These are phyloP conservation scores for Andrena cerasifolii DNA, from an alignment of 1,140 invertebrate species.

Conservation along the genomic window DNA sequence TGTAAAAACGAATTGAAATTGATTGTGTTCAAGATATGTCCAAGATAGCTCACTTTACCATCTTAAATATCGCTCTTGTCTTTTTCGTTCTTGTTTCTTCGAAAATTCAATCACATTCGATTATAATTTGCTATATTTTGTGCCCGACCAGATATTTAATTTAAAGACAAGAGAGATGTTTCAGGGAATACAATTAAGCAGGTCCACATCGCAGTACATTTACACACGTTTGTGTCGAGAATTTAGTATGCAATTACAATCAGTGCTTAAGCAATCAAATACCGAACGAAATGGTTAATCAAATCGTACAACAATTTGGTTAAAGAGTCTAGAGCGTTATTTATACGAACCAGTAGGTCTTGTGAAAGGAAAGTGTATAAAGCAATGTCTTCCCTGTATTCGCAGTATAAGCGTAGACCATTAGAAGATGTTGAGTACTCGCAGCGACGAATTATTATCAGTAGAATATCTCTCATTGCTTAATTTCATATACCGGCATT, in stretches of 20 bases:
- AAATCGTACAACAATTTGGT: slow-evolving; percentile 53
- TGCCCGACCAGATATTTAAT: neutral
- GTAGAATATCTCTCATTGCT: neutral
- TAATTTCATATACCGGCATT: neutral
- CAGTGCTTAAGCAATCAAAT: slow-evolving; percentile 61
- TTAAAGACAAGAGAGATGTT: slow-evolving; percentile 46
- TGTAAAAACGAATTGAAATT: slow-evolving; percentile 5
- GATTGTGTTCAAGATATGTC: slow-evolving; percentile 42
- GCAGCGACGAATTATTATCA: too few species aligned
- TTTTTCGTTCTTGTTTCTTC: neutral
- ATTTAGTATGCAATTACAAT: slow-evolving; percentile 48
- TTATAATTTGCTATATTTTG: too few species aligned
- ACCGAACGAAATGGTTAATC: slow-evolving; percentile 59
- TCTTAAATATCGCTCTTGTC: slow-evolving; percentile 44
- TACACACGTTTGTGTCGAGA: slow-evolving; percentile 8
- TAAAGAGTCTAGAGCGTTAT: slow-evolving; percentile 9
- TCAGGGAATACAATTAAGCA: slow-evolving; percentile 38
- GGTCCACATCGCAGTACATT: neutral
- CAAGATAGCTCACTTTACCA: slow-evolving; percentile 30
- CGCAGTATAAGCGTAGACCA: slow-evolving; percentile 32
- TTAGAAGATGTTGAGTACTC: slow-evolving; percentile 50
- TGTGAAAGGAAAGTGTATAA: slow-evolving; percentile 35
- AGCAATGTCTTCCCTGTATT: slow-evolving; percentile 62
- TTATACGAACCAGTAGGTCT: slow-evolving; percentile 5
- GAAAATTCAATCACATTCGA: too few species aligned